phyloP scores from a whole-genome alignment of 1,140 invertebrate species.

The Liolophura sinensis region DNA sequence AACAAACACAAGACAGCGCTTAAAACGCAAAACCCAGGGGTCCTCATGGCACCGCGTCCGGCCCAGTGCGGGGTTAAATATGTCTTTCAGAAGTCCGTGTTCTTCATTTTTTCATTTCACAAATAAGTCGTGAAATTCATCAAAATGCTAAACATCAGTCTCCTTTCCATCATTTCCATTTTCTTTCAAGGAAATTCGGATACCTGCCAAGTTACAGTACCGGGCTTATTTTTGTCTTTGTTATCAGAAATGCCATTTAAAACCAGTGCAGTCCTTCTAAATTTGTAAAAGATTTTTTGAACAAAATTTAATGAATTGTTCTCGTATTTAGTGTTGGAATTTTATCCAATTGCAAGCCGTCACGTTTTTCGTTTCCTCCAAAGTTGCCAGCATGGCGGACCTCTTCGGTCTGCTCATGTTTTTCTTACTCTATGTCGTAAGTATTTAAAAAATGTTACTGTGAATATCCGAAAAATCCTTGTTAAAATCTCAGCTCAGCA shows the following conservation, averaged over 20 bases:
- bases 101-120: neutral
- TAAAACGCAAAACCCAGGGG: no score
- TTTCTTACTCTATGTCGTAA: conserved; percentile 1
- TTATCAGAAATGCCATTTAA: neutral
- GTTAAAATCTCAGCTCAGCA: no score
- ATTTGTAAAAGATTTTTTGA: neutral
- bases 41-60: neutral
- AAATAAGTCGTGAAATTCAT: no score
- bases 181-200: no score
- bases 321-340: neutral
- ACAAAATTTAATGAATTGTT: neutral
- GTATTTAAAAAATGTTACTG: no score
- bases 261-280: neutral
- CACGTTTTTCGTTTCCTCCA: neutral
- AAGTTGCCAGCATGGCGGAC: conserved; percentile 2
- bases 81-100: neutral
- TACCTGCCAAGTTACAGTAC: neutral
- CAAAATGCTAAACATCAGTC: no score
- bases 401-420: neutral
- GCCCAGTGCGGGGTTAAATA: neutral
- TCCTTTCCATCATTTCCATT: no score
- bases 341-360: neutral
- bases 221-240: neutral
- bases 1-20: no score
- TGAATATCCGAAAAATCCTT: no score